These are phyloP conservation scores for Dexiosoma caninum DNA, from an alignment of 2,888 invertebrate genomes.

Conservation along the genomic window DNA sequence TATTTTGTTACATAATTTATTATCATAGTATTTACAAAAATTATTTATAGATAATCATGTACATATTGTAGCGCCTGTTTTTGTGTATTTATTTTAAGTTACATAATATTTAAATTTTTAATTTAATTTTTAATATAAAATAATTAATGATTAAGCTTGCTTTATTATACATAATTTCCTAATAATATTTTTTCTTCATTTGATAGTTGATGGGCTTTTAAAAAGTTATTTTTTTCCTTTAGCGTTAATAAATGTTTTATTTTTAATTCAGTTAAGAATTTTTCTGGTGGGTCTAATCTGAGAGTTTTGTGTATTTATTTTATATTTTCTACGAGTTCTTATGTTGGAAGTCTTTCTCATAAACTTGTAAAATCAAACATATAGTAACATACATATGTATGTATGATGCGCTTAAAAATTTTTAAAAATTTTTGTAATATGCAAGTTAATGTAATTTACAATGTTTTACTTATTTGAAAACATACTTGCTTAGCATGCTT, in stretches of 20 bases:
- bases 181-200: conserved; percentile 35
- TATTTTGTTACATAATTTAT: conserved; percentile 15
- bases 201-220: conserved; percentile 57
- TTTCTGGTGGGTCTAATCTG: conserved; percentile 67
- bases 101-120: conserved; percentile 31
- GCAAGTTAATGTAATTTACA: not conserved
- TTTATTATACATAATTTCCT: conserved; percentile 17
- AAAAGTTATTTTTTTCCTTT: conserved; percentile 40
- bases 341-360: conserved; percentile 49
- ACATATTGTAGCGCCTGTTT: conserved; percentile 73
- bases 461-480: not conserved
- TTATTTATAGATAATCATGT: conserved; percentile 70
- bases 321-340: conserved; percentile 13
- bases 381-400: too few relatives aligned
- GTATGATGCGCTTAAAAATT: too few relatives aligned
- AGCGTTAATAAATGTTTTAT: conserved; percentile 37
- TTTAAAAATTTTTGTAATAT: too few relatives aligned
- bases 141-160: conserved; percentile 46
- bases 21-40: conserved; percentile 60
- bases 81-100: conserved; percentile 47
- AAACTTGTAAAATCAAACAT: not conserved
- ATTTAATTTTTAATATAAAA: conserved; percentile 47
- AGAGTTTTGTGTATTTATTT: conserved; percentile 61
- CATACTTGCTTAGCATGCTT: not conserved
- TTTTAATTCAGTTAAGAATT: conserved; percentile 43